phyloP scores from a whole-genome alignment of 2,113 vertebrate genomes.

The Dinomys branickii region DNA sequence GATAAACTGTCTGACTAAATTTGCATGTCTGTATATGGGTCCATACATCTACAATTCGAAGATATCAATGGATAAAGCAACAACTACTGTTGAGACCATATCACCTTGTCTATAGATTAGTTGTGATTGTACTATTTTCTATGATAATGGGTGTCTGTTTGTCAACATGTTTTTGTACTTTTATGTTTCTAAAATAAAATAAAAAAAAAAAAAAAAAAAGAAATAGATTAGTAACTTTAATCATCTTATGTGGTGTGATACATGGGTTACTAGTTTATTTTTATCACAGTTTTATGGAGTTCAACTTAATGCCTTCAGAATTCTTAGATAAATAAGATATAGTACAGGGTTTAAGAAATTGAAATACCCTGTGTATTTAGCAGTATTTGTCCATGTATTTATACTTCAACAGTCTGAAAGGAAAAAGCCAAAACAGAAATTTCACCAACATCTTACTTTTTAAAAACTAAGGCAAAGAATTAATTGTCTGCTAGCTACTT shows the following conservation, averaged over 20 bases:
- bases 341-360: constrained; percentile 19
- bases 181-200: too few species aligned
- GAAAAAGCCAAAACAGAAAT: neutral
- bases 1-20: too few species aligned
- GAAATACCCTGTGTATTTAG: neutral
- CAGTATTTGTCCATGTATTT: neutral
- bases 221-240: constrained; percentile 26
- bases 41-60: too few species aligned
- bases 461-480: constrained; percentile 11
- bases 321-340: constrained; percentile 13
- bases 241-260: neutral
- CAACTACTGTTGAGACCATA: too few species aligned
- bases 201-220: too few species aligned
- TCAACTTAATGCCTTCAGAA: constrained; percentile 48
- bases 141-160: too few species aligned
- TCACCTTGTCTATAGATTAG: too few species aligned
- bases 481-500: neutral
- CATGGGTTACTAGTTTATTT: constrained; percentile 20
- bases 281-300: neutral
- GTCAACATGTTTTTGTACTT: too few species aligned
- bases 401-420: constrained; percentile 4
- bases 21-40: too few species aligned
- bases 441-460: neutral
- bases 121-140: too few species aligned
- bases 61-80: too few species aligned